Evolutionary conservation across 2,888 invertebrate species (phyloP).

Genomic region (Leistus spinibarbis): DNA sequence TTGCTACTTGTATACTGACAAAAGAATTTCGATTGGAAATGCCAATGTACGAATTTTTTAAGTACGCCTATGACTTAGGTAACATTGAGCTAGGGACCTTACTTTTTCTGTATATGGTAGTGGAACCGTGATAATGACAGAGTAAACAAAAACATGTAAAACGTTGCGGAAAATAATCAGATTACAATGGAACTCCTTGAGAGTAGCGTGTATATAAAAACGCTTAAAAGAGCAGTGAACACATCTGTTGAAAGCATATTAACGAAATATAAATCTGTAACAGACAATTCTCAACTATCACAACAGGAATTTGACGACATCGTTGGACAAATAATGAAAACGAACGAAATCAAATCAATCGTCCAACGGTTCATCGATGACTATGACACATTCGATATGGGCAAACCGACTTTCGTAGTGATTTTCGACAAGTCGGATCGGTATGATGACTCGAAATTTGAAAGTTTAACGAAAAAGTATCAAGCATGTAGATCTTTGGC

Average conservation of each 20-base stretch:
- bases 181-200: slow-evolving; percentile 29
- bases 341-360: slow-evolving; percentile 18
- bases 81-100: slow-evolving; percentile 20
- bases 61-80: background rate
- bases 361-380: slow-evolving; percentile 13
- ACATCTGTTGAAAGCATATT: slow-evolving; percentile 25
- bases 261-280: slow-evolving; percentile 7
- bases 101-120: slow-evolving; percentile 19
- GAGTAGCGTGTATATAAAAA: background rate
- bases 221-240: slow-evolving; percentile 12
- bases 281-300: slow-evolving; percentile 9
- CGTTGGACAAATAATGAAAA: slow-evolving; percentile 17
- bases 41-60: background rate
- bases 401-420: slow-evolving; percentile 8
- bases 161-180: slow-evolving; percentile 9
- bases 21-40: background rate
- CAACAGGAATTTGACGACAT: slow-evolving; percentile 21
- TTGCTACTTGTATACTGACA: too few species aligned
- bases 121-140: slow-evolving; percentile 19
- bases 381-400: background rate
- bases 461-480: background rate
- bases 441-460: slow-evolving; percentile 16
- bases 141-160: slow-evolving; percentile 33
- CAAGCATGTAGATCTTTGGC: background rate
- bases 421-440: slow-evolving; percentile 20